Conservation (phyloP, 2,888 invertebrate genomes). For the Eupithecia abbreviata region DNA sequence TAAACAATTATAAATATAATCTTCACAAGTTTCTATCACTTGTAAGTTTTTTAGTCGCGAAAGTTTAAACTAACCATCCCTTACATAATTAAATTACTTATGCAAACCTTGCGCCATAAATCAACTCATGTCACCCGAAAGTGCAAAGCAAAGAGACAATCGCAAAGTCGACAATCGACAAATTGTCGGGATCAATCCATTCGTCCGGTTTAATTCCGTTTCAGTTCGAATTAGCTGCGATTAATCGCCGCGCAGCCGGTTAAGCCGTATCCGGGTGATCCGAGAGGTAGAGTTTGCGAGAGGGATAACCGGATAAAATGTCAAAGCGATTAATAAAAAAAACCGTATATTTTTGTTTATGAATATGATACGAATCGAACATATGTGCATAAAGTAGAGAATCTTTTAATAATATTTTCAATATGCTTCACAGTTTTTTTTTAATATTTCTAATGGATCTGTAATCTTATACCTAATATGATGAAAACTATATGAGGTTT, state of each 20-base stretch:
- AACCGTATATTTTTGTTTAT: not conserved
- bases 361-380: too few species aligned
- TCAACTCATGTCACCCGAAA: slow-evolving; percentile 26
- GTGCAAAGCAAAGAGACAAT: slow-evolving; percentile 35
- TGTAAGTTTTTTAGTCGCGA: not conserved
- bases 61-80: not conserved
- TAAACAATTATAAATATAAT: not conserved
- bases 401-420: too few species aligned
- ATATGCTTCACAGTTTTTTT: not conserved
- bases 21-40: not conserved
- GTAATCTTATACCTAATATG: not conserved
- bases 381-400: too few species aligned
- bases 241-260: slow-evolving; percentile 78
- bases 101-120: slow-evolving; percentile 18
- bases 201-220: slow-evolving; percentile 82
- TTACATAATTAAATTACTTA: not conserved
- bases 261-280: slow-evolving; percentile 66
- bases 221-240: slow-evolving; percentile 81
- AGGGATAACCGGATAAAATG: slow-evolving; percentile 8
- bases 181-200: slow-evolving; percentile 82
- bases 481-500: not conserved
- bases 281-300: slow-evolving; percentile 41
- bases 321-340: not conserved
- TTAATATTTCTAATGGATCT: not conserved
- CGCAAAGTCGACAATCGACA: slow-evolving; percentile 65